Evolutionary conservation across 2,113 vertebrate species (phyloP), one percentile per base, ranked within the genome.

Genomic region (Synchiropus splendidus): DNA sequence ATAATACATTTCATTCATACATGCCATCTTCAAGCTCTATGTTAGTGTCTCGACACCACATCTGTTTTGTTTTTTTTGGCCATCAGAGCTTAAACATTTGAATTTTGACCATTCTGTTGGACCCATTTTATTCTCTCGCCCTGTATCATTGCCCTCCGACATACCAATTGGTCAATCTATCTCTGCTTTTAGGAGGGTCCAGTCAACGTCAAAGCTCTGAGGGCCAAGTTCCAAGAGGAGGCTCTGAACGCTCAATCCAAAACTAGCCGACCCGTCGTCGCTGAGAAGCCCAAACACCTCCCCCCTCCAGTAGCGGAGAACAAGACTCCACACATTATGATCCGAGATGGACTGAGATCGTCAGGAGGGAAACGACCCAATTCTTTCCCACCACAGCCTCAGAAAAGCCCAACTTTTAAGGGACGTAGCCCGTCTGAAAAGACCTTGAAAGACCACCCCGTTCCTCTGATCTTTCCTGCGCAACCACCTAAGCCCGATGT

Each of bases 171-270:
- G 16, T 36, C 33, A 18, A 42, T 33, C 3, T 18, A 9, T 1
- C 27, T 36, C 0, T 33, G 33, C 1, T 2, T 13, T 2, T 8
- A 72, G 77, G 70, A 81, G 13, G 59, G 56, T 36, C 31, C 42
- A 16, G 72, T 71, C 36, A 73, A 59, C 44, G 67, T 86, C 64
- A 81, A 76, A 74, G 83, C 83, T 30, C 54, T 86, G 40, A 70
- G 78, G 39, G 84, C 84, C 44, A 85, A 73, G 60, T 86, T 86
- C 70, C 84, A 85, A 50, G 81, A 82, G 45, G 81, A 78, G 14
- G 62, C 66, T 15, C 56, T 65, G 15, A 13, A 71, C 39, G 59
- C 61, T 15, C 54, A 72, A 13, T 45, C 51, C 8, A 77, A 46
- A 49, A 10, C 30, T n/a, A 63, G 38, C 17, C 58, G 75, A 12